Percentiles rank a stretch among this genome's conserved stretches.
Conservation (phyloP, 2,888 invertebrate genomes). For the Lepidochrysops patricia region DNA sequence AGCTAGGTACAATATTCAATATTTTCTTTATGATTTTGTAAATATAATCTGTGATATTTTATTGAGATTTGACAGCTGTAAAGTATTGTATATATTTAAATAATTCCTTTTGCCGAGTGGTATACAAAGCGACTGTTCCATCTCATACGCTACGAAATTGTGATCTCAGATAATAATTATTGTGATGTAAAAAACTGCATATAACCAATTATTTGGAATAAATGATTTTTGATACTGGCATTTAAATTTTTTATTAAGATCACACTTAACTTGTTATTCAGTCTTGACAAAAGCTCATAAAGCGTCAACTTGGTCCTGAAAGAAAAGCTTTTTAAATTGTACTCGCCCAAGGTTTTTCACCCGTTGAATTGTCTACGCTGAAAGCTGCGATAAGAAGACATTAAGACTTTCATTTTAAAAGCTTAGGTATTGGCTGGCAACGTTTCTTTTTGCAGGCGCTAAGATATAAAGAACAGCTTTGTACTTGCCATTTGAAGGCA, state of each 20-base stretch:
- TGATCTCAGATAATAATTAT: too few relatives aligned
- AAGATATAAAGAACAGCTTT: background rate
- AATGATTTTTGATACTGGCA: too few relatives aligned
- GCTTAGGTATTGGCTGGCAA: background rate
- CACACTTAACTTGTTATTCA: background rate
- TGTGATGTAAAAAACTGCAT: too few relatives aligned
- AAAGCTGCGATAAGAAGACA: conserved; percentile 10
- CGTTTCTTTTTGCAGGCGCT: background rate
- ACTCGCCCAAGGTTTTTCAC: background rate
- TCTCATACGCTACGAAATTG: too few relatives aligned
- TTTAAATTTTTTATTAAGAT: background rate
- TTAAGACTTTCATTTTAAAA: conserved; percentile 12
- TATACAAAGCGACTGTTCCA: too few relatives aligned
- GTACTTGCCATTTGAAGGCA: background rate
- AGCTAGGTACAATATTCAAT: too few relatives aligned
- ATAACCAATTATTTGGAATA: too few relatives aligned
- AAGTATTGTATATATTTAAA: too few relatives aligned
- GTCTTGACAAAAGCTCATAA: background rate
- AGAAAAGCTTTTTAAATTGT: background rate
- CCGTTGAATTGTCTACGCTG: conserved; percentile 11
- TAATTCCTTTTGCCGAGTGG: too few relatives aligned
- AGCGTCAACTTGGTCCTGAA: background rate
- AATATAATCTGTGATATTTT: too few relatives aligned
- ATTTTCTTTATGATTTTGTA: too few relatives aligned
- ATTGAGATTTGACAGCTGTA: too few relatives aligned